Conservation (phyloP, 2,113 vertebrate species). For the Rhea americana region DNA sequence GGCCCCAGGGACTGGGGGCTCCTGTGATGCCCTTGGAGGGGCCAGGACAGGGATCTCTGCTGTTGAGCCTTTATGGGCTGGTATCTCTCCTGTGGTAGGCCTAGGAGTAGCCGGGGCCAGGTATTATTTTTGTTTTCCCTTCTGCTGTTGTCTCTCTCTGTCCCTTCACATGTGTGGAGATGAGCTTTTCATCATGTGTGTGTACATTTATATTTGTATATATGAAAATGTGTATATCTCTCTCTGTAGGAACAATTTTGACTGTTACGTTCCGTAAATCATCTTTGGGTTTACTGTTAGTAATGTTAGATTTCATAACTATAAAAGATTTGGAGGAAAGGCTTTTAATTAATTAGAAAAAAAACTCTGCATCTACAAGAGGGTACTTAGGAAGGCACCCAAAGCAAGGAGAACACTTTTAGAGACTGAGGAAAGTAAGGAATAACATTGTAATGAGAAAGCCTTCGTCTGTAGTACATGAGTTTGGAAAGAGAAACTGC, state of each 20-base stretch:
- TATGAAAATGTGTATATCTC: neutral
- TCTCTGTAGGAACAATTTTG: neutral
- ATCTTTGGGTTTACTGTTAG: neutral
- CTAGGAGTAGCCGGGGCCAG: neutral
- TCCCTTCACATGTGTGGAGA: neutral
- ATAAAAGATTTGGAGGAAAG: neutral
- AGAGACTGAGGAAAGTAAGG: neutral
- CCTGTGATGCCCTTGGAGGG: neutral
- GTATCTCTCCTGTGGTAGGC: neutral
- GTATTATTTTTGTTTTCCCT: neutral
- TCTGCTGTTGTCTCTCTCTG: neutral
- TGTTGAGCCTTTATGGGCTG: neutral
- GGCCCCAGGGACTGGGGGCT: neutral
- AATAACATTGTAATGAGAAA: neutral
- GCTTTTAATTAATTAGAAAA: neutral
- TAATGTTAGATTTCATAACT: neutral
- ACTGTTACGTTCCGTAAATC: neutral
- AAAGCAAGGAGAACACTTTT: neutral
- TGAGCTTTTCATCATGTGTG: fast-evolving
- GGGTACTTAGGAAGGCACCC: neutral
- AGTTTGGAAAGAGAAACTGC: neutral
- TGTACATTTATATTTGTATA: neutral
- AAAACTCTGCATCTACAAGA: neutral
- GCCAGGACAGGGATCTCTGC: neutral
- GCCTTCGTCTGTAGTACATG: neutral